Evolutionary conservation across 1,140 invertebrate genomes (phyloP).

Genomic region (Liolophura sinensis): DNA sequence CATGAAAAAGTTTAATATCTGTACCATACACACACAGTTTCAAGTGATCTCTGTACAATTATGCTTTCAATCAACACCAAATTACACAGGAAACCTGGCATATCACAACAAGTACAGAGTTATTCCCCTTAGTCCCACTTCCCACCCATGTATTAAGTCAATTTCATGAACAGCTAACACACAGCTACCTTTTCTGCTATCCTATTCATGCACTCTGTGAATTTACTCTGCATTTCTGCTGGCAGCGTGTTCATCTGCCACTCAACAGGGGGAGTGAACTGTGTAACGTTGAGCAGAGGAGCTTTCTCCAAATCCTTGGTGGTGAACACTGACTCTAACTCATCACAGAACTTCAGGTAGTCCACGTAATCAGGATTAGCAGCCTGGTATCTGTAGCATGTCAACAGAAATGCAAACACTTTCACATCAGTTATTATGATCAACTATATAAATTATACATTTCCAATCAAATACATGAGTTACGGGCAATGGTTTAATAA

Average conservation of each 20-base stretch:
- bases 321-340: slow-evolving; percentile 58
- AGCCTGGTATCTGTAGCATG: slow-evolving; percentile 36
- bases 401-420: slow-evolving; percentile 6
- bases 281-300: slow-evolving; percentile 45
- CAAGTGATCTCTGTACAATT: no score
- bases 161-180: not conserved
- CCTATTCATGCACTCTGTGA: slow-evolving; percentile 37
- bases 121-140: not conserved
- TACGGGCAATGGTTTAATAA: no score
- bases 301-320: slow-evolving; percentile 54
- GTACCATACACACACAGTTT: no score
- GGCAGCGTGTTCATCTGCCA: slow-evolving; percentile 43
- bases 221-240: slow-evolving; percentile 30
- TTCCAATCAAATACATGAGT: no score
- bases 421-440: not conserved
- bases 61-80: not conserved
- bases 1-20: no score
- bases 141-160: not conserved
- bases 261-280: slow-evolving; percentile 47
- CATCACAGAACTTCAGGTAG: slow-evolving; percentile 53
- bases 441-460: no score
- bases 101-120: not conserved
- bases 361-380: slow-evolving; percentile 45
- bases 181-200: slow-evolving; percentile 50
- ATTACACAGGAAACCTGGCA: not conserved